These are phyloP conservation scores for Ptychodera flava DNA, from an alignment of 35 echinoderm and acorn worm species.

Conservation along the genomic window DNA sequence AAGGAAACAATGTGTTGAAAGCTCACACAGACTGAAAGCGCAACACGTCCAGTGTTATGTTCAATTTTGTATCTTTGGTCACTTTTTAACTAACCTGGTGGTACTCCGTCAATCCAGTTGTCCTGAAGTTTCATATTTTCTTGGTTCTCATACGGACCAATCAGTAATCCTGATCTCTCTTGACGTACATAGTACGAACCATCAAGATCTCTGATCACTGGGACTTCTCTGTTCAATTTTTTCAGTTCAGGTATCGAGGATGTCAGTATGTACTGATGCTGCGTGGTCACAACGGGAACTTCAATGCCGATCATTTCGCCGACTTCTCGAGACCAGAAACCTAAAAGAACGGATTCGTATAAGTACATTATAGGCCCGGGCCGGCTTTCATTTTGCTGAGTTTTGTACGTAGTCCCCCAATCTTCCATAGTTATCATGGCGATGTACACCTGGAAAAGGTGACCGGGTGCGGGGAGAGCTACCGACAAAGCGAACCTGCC, in stretches of 20 bases:
- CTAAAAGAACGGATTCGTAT: constrained; percentile 32
- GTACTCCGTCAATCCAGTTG: constrained; percentile 86
- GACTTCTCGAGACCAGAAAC: constrained; percentile 85
- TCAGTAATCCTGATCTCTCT: constrained; percentile 60
- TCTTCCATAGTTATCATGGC: no score
- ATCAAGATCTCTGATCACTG: constrained; percentile 88
- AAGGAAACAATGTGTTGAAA: no score
- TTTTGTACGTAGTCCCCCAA: no score
- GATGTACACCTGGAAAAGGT: no score
- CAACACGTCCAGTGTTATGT: no score
- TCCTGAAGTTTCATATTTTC: constrained; percentile 80
- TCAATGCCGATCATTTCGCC: constrained; percentile 67
- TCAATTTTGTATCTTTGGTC: no score
- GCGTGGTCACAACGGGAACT: constrained; percentile 64
- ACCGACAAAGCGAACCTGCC: no score
- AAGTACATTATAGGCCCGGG: no score
- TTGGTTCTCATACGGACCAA: constrained; percentile 85
- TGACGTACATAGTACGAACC: constrained; percentile 88
- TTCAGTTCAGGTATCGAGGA: constrained; percentile 87
- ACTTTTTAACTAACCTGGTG: no score
- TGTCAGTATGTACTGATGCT: constrained; percentile 94
- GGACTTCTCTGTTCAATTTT: constrained; percentile 62
- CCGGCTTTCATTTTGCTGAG: no score
- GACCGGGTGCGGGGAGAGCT: no score
- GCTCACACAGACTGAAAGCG: no score